Conservation (phyloP, 2,797 vertebrate species). For the Rhodeus uyekii region DNA sequence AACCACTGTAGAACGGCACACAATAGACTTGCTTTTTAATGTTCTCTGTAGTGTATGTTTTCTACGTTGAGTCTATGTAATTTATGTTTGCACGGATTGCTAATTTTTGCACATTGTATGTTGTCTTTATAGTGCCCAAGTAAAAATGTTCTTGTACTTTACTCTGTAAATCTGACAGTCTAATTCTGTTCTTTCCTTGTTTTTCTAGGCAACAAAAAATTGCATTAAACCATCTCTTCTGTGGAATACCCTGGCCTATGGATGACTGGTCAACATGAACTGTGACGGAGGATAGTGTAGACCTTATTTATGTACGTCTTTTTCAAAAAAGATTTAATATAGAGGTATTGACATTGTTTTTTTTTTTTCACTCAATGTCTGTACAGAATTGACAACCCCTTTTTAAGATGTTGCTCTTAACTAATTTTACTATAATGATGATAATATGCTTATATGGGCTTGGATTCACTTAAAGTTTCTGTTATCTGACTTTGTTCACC, state of each 20-base stretch:
- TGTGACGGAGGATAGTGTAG: neutral
- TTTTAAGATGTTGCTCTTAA: neutral
- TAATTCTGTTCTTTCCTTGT: neutral
- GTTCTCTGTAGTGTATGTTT: no score
- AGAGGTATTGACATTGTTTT: neutral
- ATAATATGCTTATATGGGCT: neutral
- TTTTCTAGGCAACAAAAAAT: conserved; percentile 16
- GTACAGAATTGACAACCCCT: neutral
- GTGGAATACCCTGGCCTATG: neutral
- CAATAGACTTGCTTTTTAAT: no score
- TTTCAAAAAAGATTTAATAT: neutral
- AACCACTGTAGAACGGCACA: no score
- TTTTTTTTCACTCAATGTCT: neutral
- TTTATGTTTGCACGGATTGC: neutral
- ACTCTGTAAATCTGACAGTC: neutral
- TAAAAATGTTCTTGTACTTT: neutral
- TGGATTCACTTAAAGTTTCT: neutral
- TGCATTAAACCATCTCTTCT: neutral
- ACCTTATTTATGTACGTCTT: conserved; percentile 2
- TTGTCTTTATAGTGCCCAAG: neutral
- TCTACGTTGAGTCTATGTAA: no score
- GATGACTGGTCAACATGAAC: neutral
- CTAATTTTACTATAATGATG: neutral
- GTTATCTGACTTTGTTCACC: neutral
- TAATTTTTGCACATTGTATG: neutral